Percentiles rank a stretch among this genome's conserved stretches.
phyloP scores from a whole-genome alignment of 2,797 vertebrate species.

The Oophaga sylvatica region DNA sequence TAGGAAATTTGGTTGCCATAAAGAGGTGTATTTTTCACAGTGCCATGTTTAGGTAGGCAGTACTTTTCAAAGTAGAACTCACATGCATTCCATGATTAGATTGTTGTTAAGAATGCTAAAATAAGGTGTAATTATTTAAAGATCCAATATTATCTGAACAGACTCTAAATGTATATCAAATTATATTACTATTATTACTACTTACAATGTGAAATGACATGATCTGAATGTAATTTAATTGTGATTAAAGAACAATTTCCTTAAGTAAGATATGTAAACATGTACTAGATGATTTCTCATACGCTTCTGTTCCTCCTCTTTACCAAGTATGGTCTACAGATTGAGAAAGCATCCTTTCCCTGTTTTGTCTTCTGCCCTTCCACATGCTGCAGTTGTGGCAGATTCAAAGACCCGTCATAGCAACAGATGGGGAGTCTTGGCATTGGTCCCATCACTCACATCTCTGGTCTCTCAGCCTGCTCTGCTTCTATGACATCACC shows the following conservation, averaged over 20 bases:
- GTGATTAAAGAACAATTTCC: neutral
- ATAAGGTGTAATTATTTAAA: too few species aligned
- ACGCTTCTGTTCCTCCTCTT: neutral
- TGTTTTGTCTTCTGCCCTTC: neutral
- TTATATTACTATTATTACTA: neutral
- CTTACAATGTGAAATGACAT: neutral
- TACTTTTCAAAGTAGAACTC: too few species aligned
- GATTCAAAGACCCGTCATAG: neutral
- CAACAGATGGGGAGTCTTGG: constrained; percentile 16
- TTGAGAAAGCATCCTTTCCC: constrained; percentile 4
- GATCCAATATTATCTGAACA: neutral
- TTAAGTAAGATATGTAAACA: neutral
- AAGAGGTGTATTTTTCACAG: too few species aligned
- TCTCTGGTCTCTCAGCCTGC: neutral
- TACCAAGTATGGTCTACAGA: constrained; percentile 19
- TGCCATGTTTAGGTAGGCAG: too few species aligned
- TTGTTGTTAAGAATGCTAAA: too few species aligned
- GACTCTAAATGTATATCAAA: neutral
- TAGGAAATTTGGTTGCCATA: too few species aligned
- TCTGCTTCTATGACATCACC: neutral
- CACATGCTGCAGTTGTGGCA: constrained; percentile 14
- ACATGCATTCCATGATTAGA: too few species aligned
- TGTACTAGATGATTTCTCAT: neutral
- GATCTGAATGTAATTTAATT: neutral
- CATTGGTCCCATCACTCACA: neutral